Evolutionary conservation across 2,113 vertebrate species (phyloP), one percentile per base, ranked within the genome.

Genomic region (Chaetorhynchus papuensis): DNA sequence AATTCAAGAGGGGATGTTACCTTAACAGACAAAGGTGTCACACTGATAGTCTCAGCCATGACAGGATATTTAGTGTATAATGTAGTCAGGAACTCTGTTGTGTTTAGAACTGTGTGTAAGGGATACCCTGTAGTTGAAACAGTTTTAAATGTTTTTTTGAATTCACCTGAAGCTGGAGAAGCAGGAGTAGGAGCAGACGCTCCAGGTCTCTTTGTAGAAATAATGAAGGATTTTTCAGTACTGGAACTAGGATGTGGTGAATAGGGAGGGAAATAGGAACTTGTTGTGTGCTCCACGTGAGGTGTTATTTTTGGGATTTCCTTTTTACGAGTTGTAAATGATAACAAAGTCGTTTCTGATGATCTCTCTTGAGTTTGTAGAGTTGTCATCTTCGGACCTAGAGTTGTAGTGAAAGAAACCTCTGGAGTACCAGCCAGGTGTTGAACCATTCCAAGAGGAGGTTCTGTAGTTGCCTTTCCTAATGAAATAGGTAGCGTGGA

Each of bases 91-190:
- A 89, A 35, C 35, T 45, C 33, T 10, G 96, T 96, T 61, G 65
- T 26, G 33, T 91, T 95, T 89, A 86, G 45, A 81, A 79, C 50
- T 20, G 10, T 3, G 15, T 57, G 26, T 20, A 49, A 89, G 21
- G 94, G 83, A 89, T 94, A 92, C 13, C 39, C 56, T 54, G 85
- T 83, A 80, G 94, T 93, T 59, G 86, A 92, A 81, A 88, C 37
- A 9, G 97, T 97, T 84, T 91, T 83, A 35, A 96, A 90, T n/a
- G 93, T 70, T 92, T 93, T 95, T 87, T 93, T 95, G 6, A 94
- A 71, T 86, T 93, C 94, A 41, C 53, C 80, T 64, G 80, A 92
- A 85, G 66, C 52, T 87, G 94, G 52, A 84, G 91, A 96, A 84
- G 50, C 77, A 81, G 71, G 27, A 87, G 30, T 23, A 76, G 85